phyloP scores from a whole-genome alignment of 2,113 vertebrate species.

The Cyphomyrus plagiostoma region DNA sequence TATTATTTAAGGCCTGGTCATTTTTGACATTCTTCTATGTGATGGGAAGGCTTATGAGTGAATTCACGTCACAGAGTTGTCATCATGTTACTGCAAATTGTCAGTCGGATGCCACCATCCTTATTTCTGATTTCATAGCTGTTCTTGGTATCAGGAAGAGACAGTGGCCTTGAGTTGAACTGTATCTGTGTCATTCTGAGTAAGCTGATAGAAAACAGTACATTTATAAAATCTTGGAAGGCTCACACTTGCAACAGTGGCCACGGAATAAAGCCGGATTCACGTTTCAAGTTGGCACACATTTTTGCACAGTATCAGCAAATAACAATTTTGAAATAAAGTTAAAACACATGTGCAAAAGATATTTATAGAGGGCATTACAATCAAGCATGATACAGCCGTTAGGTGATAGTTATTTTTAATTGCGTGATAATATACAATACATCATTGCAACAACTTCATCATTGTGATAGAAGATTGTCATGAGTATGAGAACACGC shows the following conservation, averaged over 20 bases:
- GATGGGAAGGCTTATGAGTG: background rate
- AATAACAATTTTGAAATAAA: background rate
- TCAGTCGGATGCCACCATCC: background rate
- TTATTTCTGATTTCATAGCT: constrained; percentile 5
- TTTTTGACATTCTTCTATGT: background rate
- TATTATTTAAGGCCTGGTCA: background rate
- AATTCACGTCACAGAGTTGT: background rate
- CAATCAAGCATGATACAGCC: constrained; percentile 7
- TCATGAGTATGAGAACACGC: constrained; percentile 39
- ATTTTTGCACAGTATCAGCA: background rate
- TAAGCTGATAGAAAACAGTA: background rate
- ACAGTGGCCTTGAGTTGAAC: background rate
- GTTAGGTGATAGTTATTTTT: constrained; percentile 32
- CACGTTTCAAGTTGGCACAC: background rate
- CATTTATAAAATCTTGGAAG: background rate
- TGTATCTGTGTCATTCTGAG: background rate
- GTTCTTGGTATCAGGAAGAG: background rate
- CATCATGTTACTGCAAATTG: background rate
- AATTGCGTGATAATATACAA: constrained; percentile 33
- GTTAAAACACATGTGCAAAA: background rate
- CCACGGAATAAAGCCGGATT: background rate
- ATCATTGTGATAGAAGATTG: constrained; percentile 40
- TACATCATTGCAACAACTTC: constrained; percentile 41
- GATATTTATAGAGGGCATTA: background rate
- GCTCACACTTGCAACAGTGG: background rate